These are phyloP conservation scores for Lepilemur ruficaudatus DNA, from an alignment of 2,797 vertebrate species.

Conservation along the genomic window DNA sequence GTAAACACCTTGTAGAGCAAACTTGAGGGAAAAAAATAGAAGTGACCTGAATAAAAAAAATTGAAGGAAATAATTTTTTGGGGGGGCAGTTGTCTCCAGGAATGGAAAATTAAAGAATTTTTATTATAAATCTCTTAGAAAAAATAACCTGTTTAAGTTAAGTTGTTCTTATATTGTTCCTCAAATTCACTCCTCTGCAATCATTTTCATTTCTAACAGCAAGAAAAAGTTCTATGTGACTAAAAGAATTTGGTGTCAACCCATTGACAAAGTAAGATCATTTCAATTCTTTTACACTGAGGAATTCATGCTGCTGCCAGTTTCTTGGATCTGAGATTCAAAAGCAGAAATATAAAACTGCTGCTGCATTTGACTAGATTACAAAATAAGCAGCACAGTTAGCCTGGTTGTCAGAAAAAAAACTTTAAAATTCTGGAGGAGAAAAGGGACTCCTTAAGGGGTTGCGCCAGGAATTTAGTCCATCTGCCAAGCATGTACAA, in stretches of 20 bases:
- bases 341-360: constrained; percentile 62
- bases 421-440: constrained; percentile 45
- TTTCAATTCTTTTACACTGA: constrained; percentile 45
- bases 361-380: constrained; percentile 63
- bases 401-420: constrained; percentile 46
- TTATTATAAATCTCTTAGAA: background rate
- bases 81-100: background rate
- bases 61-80: background rate
- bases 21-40: background rate
- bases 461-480: constrained; percentile 28
- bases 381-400: constrained; percentile 62
- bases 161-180: background rate
- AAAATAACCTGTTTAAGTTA: background rate
- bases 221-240: background rate
- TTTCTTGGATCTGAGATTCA: constrained; percentile 63
- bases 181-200: background rate
- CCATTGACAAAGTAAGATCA: constrained; percentile 57
- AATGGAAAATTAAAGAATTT: background rate
- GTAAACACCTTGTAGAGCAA: background rate
- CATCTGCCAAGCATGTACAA: background rate
- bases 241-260: constrained; percentile 59
- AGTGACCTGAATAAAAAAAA: background rate
- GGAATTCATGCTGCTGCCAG: constrained; percentile 47
- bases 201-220: constrained; percentile 48
- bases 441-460: constrained; percentile 55